Evolutionary conservation across 2,888 invertebrate species (phyloP).

Genomic region (Leptinotarsa peninsularis): DNA sequence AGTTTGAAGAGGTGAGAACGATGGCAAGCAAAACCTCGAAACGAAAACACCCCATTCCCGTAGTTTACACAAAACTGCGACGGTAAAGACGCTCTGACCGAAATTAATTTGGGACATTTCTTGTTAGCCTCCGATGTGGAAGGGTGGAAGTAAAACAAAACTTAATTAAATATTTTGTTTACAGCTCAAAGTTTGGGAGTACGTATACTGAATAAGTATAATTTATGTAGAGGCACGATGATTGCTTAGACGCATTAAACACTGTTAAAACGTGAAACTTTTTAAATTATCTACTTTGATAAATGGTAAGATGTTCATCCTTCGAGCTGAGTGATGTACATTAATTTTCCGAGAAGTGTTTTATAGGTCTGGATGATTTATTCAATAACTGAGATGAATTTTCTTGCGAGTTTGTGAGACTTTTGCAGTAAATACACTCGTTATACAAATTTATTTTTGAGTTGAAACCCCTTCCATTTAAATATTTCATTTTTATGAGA

Average conservation of each 20-base stretch:
- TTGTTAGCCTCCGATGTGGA: conserved; percentile 4
- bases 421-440: neutral
- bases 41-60: neutral
- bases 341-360: conserved; percentile 25
- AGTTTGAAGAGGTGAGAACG: neutral
- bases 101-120: conserved; percentile 12
- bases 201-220: conserved; percentile 35
- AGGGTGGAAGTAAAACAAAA: conserved; percentile 28
- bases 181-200: conserved; percentile 31
- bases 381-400: conserved; percentile 9
- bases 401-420: neutral
- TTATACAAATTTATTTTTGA: neutral
- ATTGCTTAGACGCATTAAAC: conserved; percentile 41
- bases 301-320: conserved; percentile 29
- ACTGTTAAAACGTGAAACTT: conserved; percentile 35
- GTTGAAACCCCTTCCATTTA: neutral
- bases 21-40: neutral
- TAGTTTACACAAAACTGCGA: conserved; percentile 5
- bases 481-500: too few relatives aligned
- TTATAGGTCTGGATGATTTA: conserved; percentile 26
- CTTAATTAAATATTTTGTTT: conserved; percentile 41
- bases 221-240: conserved; percentile 42
- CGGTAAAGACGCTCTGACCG: conserved; percentile 14
- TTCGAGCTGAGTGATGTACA: conserved; percentile 1
- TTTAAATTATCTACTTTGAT: conserved; percentile 40